These are phyloP conservation scores for Eptatretus atami DNA, from an alignment of 2,797 vertebrate species.

Conservation along the genomic window DNA sequence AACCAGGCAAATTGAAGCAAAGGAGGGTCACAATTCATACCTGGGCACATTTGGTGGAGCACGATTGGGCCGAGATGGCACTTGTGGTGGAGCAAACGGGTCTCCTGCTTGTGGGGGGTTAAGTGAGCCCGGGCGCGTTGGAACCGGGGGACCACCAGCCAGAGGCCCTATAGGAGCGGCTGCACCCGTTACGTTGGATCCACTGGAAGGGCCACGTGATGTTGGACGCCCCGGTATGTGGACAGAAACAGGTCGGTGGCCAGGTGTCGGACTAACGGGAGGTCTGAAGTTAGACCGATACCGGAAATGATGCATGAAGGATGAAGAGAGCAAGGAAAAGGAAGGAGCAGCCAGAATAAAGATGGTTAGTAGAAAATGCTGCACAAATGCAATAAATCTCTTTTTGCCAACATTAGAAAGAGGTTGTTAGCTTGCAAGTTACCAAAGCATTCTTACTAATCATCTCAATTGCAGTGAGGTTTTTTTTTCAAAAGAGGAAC, in stretches of 20 bases:
- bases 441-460: background rate
- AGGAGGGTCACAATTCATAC: slow-evolving; percentile 22
- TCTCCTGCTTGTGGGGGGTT: slow-evolving; percentile 78
- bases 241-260: slow-evolving; percentile 65
- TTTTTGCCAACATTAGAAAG: background rate
- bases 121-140: slow-evolving; percentile 61
- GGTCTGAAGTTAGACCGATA: slow-evolving; percentile 14
- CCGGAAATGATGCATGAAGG: background rate
- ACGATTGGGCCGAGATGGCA: slow-evolving; percentile 83
- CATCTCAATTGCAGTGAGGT: background rate
- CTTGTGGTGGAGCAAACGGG: slow-evolving; percentile 53
- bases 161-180: slow-evolving; percentile 37
- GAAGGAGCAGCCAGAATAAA: background rate
- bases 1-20: background rate
- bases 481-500: background rate
- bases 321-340: background rate
- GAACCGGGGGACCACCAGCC: slow-evolving; percentile 24
- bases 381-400: background rate
- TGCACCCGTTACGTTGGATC: slow-evolving; percentile 57
- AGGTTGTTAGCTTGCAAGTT: background rate
- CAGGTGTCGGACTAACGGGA: slow-evolving; percentile 66
- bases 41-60: slow-evolving; percentile 79
- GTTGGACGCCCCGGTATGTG: slow-evolving; percentile 21
- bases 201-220: slow-evolving; percentile 28
- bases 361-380: background rate